phyloP scores from a whole-genome alignment of 1,140 invertebrate genomes.

The Drosophila seguyi region DNA sequence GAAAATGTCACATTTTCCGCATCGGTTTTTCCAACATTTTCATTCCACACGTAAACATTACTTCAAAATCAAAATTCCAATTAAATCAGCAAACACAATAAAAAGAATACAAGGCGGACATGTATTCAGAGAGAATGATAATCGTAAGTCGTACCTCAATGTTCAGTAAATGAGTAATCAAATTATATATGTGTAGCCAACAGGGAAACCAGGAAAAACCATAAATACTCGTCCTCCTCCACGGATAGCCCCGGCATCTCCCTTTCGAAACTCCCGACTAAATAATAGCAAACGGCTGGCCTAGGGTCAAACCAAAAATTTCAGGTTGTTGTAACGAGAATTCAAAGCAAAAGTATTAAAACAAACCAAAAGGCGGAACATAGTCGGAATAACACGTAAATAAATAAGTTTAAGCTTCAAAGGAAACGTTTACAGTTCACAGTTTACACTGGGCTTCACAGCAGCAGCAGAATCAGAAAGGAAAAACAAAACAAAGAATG shows the following conservation, averaged over 20 bases:
- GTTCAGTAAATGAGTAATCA: conserved; percentile 67
- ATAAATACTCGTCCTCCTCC: not conserved
- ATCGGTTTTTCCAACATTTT: conserved; percentile 37
- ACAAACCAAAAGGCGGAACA: conserved; percentile 26
- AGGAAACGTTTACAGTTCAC: conserved; percentile 69
- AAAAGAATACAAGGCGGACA: conserved; percentile 57
- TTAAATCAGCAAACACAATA: conserved; percentile 59
- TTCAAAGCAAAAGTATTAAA: conserved; percentile 39
- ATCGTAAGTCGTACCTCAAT: conserved; percentile 84
- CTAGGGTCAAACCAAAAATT: conserved; percentile 59
- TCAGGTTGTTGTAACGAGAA: conserved; percentile 59
- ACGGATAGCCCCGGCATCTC: not conserved
- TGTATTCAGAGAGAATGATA: conserved; percentile 75
- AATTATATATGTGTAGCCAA: conserved; percentile 30
- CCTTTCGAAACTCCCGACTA: conserved; percentile 30
- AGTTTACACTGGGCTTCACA: conserved; percentile 83
- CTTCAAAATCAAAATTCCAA: conserved; percentile 8
- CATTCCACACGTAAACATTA: conserved; percentile 13
- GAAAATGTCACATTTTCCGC: conserved; percentile 27
- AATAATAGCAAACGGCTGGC: conserved; percentile 22
- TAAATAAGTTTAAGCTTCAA: conserved; percentile 42
- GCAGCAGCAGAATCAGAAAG: conserved; percentile 84
- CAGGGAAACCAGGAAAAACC: conserved; percentile 5
- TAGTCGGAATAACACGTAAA: conserved; percentile 25
- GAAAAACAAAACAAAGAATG: conserved; percentile 42